A percentile compares a stretch with the other conserved stretches of the same genome.
Evolutionary conservation across 2,888 invertebrate species (phyloP).

Genomic region (Drosophila macrospina): DNA sequence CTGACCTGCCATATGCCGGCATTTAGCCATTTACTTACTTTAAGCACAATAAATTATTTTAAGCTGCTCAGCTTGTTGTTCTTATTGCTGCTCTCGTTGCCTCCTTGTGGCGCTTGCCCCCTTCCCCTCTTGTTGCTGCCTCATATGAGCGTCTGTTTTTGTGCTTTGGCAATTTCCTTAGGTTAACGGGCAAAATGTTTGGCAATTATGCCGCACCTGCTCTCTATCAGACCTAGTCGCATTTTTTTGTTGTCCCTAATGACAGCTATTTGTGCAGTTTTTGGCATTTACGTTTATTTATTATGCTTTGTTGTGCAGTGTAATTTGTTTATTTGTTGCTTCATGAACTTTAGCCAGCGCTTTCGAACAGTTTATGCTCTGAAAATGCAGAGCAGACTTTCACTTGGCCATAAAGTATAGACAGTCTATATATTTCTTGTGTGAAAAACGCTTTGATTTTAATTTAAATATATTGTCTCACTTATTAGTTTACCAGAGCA

Average conservation of each 20-base stretch:
- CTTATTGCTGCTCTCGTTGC: constrained; percentile 34
- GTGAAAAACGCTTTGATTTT: too few species aligned
- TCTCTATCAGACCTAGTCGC: constrained; percentile 38
- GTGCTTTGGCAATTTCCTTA: constrained; percentile 41
- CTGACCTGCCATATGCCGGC: constrained; percentile 79
- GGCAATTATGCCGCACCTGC: constrained; percentile 76
- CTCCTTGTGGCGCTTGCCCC: constrained; percentile 13
- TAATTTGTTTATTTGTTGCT: constrained; percentile 69
- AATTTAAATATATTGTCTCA: too few species aligned
- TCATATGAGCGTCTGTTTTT: constrained; percentile 43
- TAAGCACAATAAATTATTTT: constrained; percentile 81
- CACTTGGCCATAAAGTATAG: neutral
- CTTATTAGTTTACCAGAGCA: too few species aligned
- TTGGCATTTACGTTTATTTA: constrained; percentile 73
- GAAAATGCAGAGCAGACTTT: neutral
- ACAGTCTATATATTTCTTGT: neutral
- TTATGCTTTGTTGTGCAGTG: constrained; percentile 53
- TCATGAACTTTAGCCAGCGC: constrained; percentile 30
- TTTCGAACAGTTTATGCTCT: neutral
- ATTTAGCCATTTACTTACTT: constrained; percentile 78
- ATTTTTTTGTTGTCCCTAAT: constrained; percentile 56
- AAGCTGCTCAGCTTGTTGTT: constrained; percentile 72
- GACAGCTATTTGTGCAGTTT: constrained; percentile 77
- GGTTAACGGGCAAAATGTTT: constrained; percentile 63
- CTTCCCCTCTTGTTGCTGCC: constrained; percentile 1